Evolutionary conservation across 2,113 vertebrate species (phyloP), one percentile per base, ranked within the genome.

Genomic region (Bubo bubo): DNA sequence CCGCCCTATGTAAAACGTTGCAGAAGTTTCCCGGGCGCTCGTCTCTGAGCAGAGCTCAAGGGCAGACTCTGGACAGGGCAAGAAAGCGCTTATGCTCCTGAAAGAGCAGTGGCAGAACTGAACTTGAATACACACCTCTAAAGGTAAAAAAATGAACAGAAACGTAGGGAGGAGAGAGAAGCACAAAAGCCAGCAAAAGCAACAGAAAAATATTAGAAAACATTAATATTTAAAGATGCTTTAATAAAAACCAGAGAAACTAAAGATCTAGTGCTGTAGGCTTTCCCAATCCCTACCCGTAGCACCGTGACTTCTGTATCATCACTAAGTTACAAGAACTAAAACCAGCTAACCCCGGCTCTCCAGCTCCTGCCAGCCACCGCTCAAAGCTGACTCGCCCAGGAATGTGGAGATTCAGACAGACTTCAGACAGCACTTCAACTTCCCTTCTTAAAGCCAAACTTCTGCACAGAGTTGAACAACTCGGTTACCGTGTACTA

Each of bases 1-100:
- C 43, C 60, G 56, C 8, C 23, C 35, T 14, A 0, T 0, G 10
- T 3, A 55, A 63, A 63, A 80, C 3, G 7, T 4, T 0, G n/a
- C 18, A 32, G 63, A 34, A n/a, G 30, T 17, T 73, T 26, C 67
- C 27, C 1, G 1, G 21, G 28, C 12, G 1, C 32, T 64, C 4
- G 6, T 9, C 18, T 59, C 27, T 1, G 3, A 5, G 3, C 4
- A 2, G 56, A 73, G 53, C 18, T 30, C 70, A 32, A 79, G 60
- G 60, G 35, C 43, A n/a, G 68, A 6, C 2, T 6, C 34, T 5
- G 14, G 62, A 43, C 55, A 34, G 47, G 47, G 43, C 50, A 70
- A 12, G 39, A n/a, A 53, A 71, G 9, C 3, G 4, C 6, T 37
- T 50, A 0, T 2, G 47, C 37, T 18, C n/a, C 5, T 13, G 17